Conservation (phyloP, 2,113 vertebrate genomes). For the Myotis yumanensis region DNA sequence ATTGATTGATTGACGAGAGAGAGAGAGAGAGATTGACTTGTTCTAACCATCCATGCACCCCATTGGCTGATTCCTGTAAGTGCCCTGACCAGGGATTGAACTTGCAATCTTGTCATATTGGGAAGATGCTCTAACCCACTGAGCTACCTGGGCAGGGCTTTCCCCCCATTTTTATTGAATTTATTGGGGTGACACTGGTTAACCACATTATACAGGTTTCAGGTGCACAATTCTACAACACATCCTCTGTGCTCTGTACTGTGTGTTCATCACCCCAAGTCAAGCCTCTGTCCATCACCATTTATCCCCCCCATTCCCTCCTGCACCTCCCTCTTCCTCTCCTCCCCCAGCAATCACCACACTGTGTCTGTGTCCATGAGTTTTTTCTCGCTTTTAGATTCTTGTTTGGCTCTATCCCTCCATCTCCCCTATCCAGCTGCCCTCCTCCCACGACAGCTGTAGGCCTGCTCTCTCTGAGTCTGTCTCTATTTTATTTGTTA, state of each 20-base stretch:
- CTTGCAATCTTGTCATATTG: neutral
- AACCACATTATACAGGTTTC: neutral
- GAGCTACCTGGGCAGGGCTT: neutral
- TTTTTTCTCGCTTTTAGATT: neutral
- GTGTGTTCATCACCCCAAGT: neutral
- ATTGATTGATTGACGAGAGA: neutral
- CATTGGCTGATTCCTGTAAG: neutral
- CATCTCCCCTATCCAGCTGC: neutral
- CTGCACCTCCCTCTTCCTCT: no score
- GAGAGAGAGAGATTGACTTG: neutral
- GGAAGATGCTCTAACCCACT: neutral
- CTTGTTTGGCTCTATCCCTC: neutral
- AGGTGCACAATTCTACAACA: neutral
- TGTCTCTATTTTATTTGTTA: neutral
- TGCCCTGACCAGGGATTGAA: neutral
- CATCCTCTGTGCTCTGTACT: neutral
- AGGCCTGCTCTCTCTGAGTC: neutral
- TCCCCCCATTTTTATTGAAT: neutral
- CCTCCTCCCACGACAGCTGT: neutral
- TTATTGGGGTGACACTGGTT: neutral
- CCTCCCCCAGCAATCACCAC: neutral
- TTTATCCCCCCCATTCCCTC: neutral
- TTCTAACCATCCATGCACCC: neutral
- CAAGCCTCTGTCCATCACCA: neutral
- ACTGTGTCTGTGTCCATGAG: neutral